Base-by-base conservation (phyloP, 2,797 vertebrate species). In the Necrosyrtes monachus region DNA sequence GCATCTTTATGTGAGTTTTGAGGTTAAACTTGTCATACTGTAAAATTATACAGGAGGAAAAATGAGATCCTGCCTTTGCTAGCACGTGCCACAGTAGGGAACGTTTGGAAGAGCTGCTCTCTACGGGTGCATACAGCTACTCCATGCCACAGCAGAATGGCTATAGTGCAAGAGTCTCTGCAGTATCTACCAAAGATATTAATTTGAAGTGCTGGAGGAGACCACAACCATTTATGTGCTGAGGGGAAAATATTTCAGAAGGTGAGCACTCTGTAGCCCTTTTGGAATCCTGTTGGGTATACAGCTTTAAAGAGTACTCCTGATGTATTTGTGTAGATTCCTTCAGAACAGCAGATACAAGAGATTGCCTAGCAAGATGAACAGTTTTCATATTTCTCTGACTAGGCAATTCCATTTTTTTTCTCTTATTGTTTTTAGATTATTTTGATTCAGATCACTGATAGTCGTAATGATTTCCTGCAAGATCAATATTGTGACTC, bases 181-280 rank as follows among this genome's bases (percentile, higher is more conserved):
- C 93, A 65, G 41, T 64, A 68, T 59, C 94, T 87, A 96, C 97
- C 97, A 97, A 97, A 97, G 97, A 96, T 25, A 30, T n/a, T 62
- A 16, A 70, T 69, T 69, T 80, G 86, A 91, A 97, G 84, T 88
- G 51, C 74, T 70, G 68, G 90, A 88, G 51, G 75, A 95, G 63
- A 94, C 72, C 41, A 78, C 60, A n/a, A 46, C 48, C 37, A 17
- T 54, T 74, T 50, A 31, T 62, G 75, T 92, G 50, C 81, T 51
- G 43, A 60, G 70, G 46, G 70, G 74, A 62, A 25, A 20, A 76
- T 69, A 64, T 57, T 95, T 77, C 30, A 60, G 60, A 84, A 94
- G 76, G 85, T 88, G 74, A 92, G 75, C 82, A 27, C 45, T 83
- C 64, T 56, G 70, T 64, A 87, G 72, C 81, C 2, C 0, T 22